A percentile compares a stretch with the other conserved stretches of the same genome.
Conservation (phyloP, 2,888 invertebrate genomes). For the Frankliniella intonsa region DNA sequence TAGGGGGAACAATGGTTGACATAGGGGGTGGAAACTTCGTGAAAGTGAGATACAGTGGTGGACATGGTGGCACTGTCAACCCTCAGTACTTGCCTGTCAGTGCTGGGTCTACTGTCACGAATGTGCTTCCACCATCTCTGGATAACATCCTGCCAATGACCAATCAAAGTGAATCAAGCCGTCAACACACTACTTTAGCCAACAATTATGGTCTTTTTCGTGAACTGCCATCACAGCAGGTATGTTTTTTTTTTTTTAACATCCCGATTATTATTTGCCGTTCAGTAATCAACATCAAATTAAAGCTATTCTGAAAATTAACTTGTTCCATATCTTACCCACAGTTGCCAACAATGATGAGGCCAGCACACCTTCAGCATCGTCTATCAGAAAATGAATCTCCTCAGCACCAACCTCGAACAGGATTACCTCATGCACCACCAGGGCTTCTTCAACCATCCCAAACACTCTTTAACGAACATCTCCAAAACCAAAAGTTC, state of each 20-base stretch:
- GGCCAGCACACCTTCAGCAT: background rate
- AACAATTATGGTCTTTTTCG: background rate
- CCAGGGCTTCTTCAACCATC: background rate
- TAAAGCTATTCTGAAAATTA: no score
- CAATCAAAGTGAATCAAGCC: background rate
- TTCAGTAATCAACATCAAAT: background rate
- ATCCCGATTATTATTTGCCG: background rate
- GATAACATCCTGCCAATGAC: background rate
- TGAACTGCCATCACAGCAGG: background rate
- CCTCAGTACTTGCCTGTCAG: background rate
- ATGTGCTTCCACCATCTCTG: background rate
- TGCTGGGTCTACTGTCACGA: background rate
- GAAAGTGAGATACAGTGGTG: conserved; percentile 40
- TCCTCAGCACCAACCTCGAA: conserved; percentile 4
- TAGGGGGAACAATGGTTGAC: conserved; percentile 42
- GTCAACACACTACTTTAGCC: background rate
- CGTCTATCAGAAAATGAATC: background rate
- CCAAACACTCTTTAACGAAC: background rate
- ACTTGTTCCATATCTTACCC: no score
- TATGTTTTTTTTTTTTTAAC: background rate
- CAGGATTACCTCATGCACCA: background rate
- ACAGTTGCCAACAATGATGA: background rate
- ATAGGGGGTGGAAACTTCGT: conserved; percentile 48
- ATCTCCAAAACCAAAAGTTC: conserved; percentile 12
- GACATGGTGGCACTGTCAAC: conserved; percentile 13